These are phyloP conservation scores for Vidua macroura DNA, from an alignment of 2,113 vertebrate species.

Conservation along the genomic window DNA sequence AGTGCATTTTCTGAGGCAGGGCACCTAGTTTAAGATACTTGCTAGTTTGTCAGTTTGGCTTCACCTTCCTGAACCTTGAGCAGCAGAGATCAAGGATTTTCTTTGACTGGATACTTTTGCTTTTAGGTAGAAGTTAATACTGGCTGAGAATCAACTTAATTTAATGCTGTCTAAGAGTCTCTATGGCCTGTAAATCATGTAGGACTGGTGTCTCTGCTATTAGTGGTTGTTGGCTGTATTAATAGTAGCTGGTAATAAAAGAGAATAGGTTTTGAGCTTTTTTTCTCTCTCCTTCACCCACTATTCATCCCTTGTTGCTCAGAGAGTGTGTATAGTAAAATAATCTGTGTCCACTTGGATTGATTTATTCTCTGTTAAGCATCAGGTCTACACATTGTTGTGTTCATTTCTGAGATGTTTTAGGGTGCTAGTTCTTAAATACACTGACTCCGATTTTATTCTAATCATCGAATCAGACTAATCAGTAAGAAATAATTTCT, in stretches of 20 bases:
- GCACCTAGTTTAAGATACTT: background rate
- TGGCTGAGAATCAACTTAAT: background rate
- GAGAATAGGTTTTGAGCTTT: background rate
- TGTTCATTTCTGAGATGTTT: background rate
- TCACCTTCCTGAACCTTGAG: background rate
- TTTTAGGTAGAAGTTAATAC: background rate
- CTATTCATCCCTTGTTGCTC: background rate
- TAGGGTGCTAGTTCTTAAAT: background rate
- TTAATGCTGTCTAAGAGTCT: background rate
- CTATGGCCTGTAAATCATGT: background rate
- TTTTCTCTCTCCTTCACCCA: background rate
- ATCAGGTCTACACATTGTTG: background rate
- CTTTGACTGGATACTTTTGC: background rate
- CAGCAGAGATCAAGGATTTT: background rate
- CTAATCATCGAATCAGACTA: background rate
- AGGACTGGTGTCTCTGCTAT: background rate
- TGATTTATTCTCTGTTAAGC: background rate
- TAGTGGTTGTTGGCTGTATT: background rate
- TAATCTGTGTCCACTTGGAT: background rate
- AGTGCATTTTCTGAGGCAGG: background rate
- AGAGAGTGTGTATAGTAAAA: background rate
- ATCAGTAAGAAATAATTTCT: background rate
- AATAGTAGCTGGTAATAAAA: background rate
- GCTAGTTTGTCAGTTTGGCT: background rate
- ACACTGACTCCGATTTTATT: background rate